These are phyloP conservation scores for Pseudomyrmex pallidus DNA, from an alignment of 1,140 invertebrate genomes.

Conservation along the genomic window DNA sequence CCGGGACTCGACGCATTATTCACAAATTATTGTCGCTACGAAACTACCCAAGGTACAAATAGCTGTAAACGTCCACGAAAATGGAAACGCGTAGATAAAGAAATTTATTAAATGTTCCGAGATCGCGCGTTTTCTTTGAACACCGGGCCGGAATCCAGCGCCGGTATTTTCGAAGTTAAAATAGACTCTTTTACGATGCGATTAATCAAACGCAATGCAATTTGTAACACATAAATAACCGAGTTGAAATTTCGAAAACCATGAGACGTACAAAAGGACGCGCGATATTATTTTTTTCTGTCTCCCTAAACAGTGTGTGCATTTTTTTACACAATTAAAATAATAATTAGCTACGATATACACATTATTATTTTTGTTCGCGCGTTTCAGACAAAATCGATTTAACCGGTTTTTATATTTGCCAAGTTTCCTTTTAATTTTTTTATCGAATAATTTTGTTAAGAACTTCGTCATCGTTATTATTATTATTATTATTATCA, in stretches of 20 bases:
- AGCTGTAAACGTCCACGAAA: slow-evolving; percentile 24
- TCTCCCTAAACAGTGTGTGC: no score
- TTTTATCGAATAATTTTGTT: slow-evolving; percentile 5
- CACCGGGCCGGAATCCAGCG: neutral
- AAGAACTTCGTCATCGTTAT: slow-evolving; percentile 6
- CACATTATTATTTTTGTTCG: neutral
- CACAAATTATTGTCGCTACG: slow-evolving; percentile 35
- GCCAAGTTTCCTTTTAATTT: no score
- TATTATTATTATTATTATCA: neutral
- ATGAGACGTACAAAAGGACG: neutral
- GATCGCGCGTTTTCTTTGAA: slow-evolving; percentile 4
- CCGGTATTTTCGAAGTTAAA: slow-evolving; percentile 31
- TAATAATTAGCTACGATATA: neutral
- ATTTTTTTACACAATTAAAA: neutral
- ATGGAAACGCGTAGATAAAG: slow-evolving; percentile 20
- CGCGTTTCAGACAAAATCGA: no score
- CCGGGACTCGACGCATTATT: slow-evolving; percentile 5
- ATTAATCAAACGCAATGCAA: slow-evolving; percentile 25
- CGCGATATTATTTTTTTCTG: neutral
- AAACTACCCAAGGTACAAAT: slow-evolving; percentile 14
- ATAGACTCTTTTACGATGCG: slow-evolving; percentile 34
- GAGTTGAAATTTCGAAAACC: slow-evolving; percentile 2
- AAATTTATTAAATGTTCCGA: slow-evolving; percentile 44
- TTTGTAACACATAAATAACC: slow-evolving; percentile 28
- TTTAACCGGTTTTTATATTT: no score